Percentiles rank a stretch among this genome's conserved stretches.
These are phyloP conservation scores for Beroe ovata DNA, from an alignment of 37 sponge, comb jelly and placozoan species.

Conservation along the genomic window DNA sequence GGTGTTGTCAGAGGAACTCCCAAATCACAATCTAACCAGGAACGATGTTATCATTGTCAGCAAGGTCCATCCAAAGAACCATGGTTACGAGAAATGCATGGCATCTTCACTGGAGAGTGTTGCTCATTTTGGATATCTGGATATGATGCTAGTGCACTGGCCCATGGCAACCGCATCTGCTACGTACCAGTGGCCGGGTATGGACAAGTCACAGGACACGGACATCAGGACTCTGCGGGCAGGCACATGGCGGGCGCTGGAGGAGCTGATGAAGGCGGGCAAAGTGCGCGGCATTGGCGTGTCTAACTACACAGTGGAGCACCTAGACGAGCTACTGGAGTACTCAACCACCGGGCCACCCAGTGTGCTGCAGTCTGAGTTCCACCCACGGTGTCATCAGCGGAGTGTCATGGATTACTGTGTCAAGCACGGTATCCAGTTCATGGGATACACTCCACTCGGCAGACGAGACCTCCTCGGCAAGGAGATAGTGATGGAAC, in stretches of 20 bases:
- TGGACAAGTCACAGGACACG: conserved; percentile 52
- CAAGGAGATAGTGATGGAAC: conserved; percentile 72
- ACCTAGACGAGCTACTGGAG: conserved; percentile 70
- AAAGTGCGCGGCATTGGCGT: conserved; percentile 72
- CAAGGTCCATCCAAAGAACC: conserved; percentile 71
- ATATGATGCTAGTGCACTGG: conserved; percentile 78
- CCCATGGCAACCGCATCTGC: conserved; percentile 66
- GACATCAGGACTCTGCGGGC: conserved; percentile 70
- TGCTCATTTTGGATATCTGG: conserved; percentile 51
- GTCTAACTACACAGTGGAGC: conserved; percentile 75
- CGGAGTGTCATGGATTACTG: conserved; percentile 69
- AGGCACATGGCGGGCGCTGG: conserved; percentile 76
- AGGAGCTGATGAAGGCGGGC: conserved; percentile 70
- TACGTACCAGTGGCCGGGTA: conserved; percentile 80
- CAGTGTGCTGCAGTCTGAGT: conserved; percentile 73
- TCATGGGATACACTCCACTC: conserved; percentile 76
- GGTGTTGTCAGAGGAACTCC: conserved; percentile 47
- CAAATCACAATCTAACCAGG: conserved; percentile 48
- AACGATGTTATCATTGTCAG: conserved; percentile 71
- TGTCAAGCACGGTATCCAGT: conserved; percentile 67
- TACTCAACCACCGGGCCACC: conserved; percentile 70
- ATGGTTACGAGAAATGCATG: conserved; percentile 71
- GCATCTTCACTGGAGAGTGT: conserved; percentile 64
- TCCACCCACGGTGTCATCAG: conserved; percentile 72
- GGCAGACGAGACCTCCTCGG: conserved; percentile 68